Evolutionary conservation across 2,888 invertebrate genomes (phyloP).

Genomic region (Phytoseiulus persimilis): DNA sequence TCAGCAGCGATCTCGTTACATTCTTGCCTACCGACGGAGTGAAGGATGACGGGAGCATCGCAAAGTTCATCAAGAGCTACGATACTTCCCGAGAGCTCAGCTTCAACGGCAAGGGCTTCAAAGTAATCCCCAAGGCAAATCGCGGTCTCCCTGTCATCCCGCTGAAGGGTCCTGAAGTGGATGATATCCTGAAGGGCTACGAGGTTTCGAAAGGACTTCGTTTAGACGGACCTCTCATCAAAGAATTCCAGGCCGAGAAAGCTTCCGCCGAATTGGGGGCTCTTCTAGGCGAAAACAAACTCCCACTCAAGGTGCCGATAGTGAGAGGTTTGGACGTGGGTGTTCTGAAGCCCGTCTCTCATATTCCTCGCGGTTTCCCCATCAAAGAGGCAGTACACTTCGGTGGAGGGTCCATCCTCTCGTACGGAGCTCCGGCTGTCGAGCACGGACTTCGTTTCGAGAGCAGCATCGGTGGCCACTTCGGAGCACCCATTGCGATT

Average conservation of each 20-base stretch:
- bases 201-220: conserved; percentile 20
- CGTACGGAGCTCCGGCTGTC: background rate
- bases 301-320: conserved; percentile 25
- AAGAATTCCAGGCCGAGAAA: conserved; percentile 27
- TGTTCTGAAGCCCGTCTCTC: conserved; percentile 7
- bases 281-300: background rate
- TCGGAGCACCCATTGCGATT: background rate
- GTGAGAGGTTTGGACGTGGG: conserved; percentile 14
- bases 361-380: conserved; percentile 21
- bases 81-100: conserved; percentile 23
- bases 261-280: conserved; percentile 19
- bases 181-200: conserved; percentile 18
- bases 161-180: conserved; percentile 31
- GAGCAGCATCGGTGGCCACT: background rate
- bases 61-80: conserved; percentile 28
- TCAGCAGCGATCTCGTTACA: conserved; percentile 27
- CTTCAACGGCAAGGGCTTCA: conserved; percentile 37
- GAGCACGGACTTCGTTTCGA: background rate
- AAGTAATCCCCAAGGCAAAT: conserved; percentile 7
- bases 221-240: conserved; percentile 23
- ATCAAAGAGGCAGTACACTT: background rate
- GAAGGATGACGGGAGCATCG: conserved; percentile 35
- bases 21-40: conserved; percentile 37
- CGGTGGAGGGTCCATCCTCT: background rate
- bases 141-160: conserved; percentile 27